Evolutionary conservation across 2,888 invertebrate species (phyloP), one percentile per base, ranked within the genome.

Genomic region (Caenorhabditis panamensis): DNA sequence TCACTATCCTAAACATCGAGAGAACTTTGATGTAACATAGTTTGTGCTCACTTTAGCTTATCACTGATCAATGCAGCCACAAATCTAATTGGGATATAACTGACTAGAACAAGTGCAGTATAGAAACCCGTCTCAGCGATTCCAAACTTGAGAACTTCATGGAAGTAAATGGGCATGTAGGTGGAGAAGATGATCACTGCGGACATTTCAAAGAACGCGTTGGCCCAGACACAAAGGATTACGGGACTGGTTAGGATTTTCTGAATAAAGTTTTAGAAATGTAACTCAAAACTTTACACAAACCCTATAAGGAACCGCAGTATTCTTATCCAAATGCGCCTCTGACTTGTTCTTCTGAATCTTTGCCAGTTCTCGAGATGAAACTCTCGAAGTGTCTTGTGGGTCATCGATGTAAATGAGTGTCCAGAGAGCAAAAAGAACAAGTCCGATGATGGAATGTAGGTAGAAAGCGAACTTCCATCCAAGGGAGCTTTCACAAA

Each of bases 171-270:
- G 6, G 88, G 88, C 51, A 83, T 81, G 64, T 87, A 88, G 1
- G 84, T 83, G 18, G 82, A 66, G 47, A 88, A 68, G 53, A 86
- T 75, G 20, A 87, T 83, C 8, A 84, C 81, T 4, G 83, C 82
- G n/a, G 86, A 84, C 69, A 88, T 61, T 37, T 87, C 88, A 31
- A 87, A 84, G 61, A 88, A 83, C 2, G 88, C 86, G 54, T 84
- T 87, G 22, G 84, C 72, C 88, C 88, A 88, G 6, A 87, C 83
- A 37, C 83, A 72, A 1, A 84, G 63, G 13, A 88, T 80, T 0
- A 83, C 82, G 0, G 81, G 82, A 53, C 82, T 82, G 1, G 80
- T 81, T 11, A 83, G 56, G 56, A 88, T 82, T 53, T 78, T 73
- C 88, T 86, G 78, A 83, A 67, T 13, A 28, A 11, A 3, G 18